A percentile compares a stretch with the other conserved stretches of the same genome.
Conservation (phyloP, 2,888 invertebrate genomes). For the Drosophila siamana region DNA sequence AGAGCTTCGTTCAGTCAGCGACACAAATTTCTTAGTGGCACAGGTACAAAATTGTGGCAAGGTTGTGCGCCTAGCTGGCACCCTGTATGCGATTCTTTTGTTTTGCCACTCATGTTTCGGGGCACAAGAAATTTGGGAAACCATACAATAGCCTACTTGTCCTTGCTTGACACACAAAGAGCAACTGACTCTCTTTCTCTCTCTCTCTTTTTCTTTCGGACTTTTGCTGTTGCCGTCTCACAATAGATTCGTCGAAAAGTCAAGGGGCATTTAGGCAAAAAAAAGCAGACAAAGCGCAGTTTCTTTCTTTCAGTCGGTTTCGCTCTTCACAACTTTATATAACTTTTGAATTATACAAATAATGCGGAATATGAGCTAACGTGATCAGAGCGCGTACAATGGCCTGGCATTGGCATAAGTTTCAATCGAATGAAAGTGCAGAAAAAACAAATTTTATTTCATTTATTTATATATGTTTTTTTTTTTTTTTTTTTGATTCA, state of each 20-base stretch:
- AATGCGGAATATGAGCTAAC: conserved; percentile 17
- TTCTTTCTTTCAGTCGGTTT: conserved; percentile 1
- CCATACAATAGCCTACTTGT: conserved; percentile 39
- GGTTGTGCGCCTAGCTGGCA: conserved; percentile 7
- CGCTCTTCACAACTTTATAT: conserved; percentile 16
- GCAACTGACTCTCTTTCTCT: background rate
- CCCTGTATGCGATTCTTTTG: conserved; percentile 26
- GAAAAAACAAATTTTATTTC: conserved; percentile 24
- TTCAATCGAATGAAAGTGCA: conserved; percentile 34
- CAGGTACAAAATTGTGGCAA: conserved; percentile 8
- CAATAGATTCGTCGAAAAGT: conserved; percentile 23
- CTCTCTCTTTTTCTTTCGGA: background rate
- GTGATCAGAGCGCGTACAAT: conserved; percentile 11
- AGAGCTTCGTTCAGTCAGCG: background rate
- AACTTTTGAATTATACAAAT: conserved; percentile 31
- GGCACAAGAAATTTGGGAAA: conserved; percentile 28
- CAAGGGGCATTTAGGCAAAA: conserved; percentile 12
- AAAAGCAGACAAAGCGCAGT: conserved; percentile 3
- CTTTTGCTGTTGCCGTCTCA: background rate
- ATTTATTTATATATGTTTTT: too few species aligned
- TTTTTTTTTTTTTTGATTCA: conserved; percentile 10
- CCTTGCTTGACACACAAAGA: conserved; percentile 40
- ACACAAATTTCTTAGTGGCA: conserved; percentile 21
- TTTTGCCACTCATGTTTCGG: conserved; percentile 23
- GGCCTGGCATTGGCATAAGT: conserved; percentile 5